phyloP scores from a whole-genome alignment of 2,888 invertebrate genomes.

The Agrochola macilenta region DNA sequence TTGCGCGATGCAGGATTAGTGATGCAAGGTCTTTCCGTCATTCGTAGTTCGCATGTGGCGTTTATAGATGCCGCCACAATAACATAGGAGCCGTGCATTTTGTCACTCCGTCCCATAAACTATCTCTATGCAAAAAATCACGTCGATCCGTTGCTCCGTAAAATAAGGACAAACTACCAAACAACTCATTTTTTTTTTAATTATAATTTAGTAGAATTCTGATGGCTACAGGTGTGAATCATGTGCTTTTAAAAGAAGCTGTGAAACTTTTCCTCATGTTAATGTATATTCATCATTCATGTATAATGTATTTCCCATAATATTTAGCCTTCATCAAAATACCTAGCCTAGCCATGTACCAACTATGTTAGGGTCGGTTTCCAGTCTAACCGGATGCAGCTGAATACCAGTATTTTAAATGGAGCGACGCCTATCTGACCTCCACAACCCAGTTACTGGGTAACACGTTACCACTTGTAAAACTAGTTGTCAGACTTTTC shows the following conservation, averaged over 20 bases:
- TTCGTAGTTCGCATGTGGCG: too few species aligned
- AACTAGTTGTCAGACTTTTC: too few species aligned
- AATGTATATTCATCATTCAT: slow-evolving; percentile 13
- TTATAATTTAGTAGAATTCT: too few species aligned
- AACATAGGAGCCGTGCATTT: not conserved
- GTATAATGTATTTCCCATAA: slow-evolving; percentile 4
- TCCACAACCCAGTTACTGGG: too few species aligned
- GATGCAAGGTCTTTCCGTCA: too few species aligned
- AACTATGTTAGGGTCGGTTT: too few species aligned
- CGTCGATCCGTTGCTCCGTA: not conserved
- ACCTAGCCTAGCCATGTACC: too few species aligned
- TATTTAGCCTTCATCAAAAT: slow-evolving; percentile 9
- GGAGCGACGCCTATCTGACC: too few species aligned
- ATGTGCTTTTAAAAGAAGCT: not conserved
- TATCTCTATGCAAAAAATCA: not conserved
- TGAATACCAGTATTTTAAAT: too few species aligned
- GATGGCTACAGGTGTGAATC: slow-evolving; percentile 8
- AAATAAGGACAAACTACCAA: not conserved
- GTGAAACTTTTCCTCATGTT: slow-evolving; percentile 14
- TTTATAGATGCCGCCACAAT: not conserved
- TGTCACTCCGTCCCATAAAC: not conserved
- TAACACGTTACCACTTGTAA: too few species aligned
- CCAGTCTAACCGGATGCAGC: too few species aligned
- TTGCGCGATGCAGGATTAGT: too few species aligned
- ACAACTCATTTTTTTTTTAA: not conserved